phyloP scores from a whole-genome alignment of 64 coral and sea anemone genomes.

The Actinia equina region DNA sequence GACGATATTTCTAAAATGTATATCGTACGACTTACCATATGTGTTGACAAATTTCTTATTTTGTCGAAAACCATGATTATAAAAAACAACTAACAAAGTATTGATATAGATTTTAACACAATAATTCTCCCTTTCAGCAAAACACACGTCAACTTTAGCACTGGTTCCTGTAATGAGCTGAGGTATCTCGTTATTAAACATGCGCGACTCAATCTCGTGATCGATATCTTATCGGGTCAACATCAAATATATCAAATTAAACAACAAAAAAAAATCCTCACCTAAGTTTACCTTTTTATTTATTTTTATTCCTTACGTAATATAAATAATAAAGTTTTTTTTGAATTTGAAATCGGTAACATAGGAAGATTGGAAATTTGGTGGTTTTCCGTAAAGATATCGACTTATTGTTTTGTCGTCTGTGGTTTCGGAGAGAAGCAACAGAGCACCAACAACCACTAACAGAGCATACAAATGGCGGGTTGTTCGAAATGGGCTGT shows the following conservation, averaged over 20 bases:
- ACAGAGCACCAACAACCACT: not conserved
- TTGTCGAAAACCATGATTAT: conserved; percentile 50
- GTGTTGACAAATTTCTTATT: conserved; percentile 60
- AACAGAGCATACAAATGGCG: no score
- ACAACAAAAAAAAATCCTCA: not conserved
- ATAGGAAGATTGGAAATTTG: not conserved
- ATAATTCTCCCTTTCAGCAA: conserved; percentile 20
- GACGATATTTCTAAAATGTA: not conserved
- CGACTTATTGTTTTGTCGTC: not conserved
- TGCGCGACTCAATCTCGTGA: not conserved
- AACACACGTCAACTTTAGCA: conserved; percentile 49
- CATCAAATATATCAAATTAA: not conserved
- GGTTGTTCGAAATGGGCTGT: not conserved
- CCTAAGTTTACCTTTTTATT: no score
- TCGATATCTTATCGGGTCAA: not conserved
- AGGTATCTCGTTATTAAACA: not conserved
- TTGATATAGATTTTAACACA: not conserved
- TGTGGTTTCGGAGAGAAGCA: not conserved
- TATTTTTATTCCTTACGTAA: no score
- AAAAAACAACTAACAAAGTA: not conserved
- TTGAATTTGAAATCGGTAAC: no score
- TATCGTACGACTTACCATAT: conserved; percentile 66
- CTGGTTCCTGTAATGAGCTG: not conserved
- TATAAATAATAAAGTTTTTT: no score
- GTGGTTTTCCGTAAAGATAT: not conserved